Conservation (phyloP, 2,797 vertebrate genomes). For the Pseudochaenichthys georgianus region DNA sequence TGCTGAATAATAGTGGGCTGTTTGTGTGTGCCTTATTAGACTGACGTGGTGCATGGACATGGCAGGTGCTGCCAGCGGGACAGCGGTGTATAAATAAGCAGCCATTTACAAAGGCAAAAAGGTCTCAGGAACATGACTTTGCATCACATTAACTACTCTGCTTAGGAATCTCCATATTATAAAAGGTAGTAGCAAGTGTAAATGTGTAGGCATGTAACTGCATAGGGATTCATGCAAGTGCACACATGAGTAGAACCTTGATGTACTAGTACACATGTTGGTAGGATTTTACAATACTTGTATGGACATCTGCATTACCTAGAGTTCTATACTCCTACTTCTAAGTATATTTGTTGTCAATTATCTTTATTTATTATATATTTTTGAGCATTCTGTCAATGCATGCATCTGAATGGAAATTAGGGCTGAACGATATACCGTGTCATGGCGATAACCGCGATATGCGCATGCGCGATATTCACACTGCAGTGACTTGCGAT, state of each 20-base stretch:
- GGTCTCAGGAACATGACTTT: constrained; percentile 66
- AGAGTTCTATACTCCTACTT: too few species aligned
- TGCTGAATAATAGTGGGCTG: constrained; percentile 60
- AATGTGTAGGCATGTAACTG: constrained; percentile 12
- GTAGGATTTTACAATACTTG: not conserved
- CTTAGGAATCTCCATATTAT: constrained; percentile 40
- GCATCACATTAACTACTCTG: constrained; percentile 69
- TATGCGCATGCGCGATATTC: too few species aligned
- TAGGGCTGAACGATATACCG: too few species aligned
- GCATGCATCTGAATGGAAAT: not conserved
- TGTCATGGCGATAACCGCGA: too few species aligned
- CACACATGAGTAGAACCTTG: not conserved
- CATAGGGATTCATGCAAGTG: constrained; percentile 21
- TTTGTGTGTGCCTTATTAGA: constrained; percentile 67
- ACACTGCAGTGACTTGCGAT: too few species aligned
- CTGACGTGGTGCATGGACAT: constrained; percentile 53
- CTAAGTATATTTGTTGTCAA: not conserved
- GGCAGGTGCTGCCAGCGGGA: constrained; percentile 60
- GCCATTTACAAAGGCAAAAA: constrained; percentile 57
- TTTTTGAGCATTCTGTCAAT: not conserved
- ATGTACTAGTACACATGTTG: not conserved
- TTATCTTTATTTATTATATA: not conserved
- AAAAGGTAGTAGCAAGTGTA: constrained; percentile 1
- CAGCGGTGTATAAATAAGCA: constrained; percentile 62
- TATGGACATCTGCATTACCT: not conserved